Evolutionary conservation across 1,140 invertebrate genomes (phyloP), one percentile per base, ranked within the genome.

Genomic region (Trachymyrmex cornetzi): DNA sequence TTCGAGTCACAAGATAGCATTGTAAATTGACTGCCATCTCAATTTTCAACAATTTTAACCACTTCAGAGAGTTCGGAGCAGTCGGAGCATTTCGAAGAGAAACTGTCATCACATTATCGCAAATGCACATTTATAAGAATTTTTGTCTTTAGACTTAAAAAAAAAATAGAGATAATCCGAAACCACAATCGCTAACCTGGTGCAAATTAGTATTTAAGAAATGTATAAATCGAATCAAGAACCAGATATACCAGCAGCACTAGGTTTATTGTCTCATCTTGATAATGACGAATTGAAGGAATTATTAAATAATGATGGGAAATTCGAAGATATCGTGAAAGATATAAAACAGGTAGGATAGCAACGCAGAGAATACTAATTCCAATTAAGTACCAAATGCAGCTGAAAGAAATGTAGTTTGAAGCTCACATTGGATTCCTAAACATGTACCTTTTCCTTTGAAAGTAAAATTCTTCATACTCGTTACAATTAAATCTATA

Each of bases 261-360:
- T 96, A 63, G 94, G 94, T 27, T 92, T 96, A 16, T 92, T 98
- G 24, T 93, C 96, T 19, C 96, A 96, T 85, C 92, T 97, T 64
- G 96, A 94, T 79, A 97, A 96, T 72, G 97, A 98, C 48, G 98
- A 99, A 94, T 94, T 99, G 1, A 98, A 98, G 94, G 97, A 97
- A 94, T 96, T 99, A 81, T 95, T 99, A 14, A 98, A 98, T 91
- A 96, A 98, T 94, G 98, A 99, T 92, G 96, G 96, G 6, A 98
- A 98, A 95, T 96, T 99, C 89, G 97, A 98, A 92, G 96, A 97
- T 57, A 96, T 98, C 55, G 96, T 99, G 1, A 97, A 97, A 93
- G 97, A 97, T 92, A 95, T 98, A 63, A 96, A 97, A 93, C 97
- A 98, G 96, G 98, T 98, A 96, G 92, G 38, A 81, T 22, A 11